phyloP scores from a whole-genome alignment of 2,113 vertebrate genomes.

The Genyomyrus donnyi region DNA sequence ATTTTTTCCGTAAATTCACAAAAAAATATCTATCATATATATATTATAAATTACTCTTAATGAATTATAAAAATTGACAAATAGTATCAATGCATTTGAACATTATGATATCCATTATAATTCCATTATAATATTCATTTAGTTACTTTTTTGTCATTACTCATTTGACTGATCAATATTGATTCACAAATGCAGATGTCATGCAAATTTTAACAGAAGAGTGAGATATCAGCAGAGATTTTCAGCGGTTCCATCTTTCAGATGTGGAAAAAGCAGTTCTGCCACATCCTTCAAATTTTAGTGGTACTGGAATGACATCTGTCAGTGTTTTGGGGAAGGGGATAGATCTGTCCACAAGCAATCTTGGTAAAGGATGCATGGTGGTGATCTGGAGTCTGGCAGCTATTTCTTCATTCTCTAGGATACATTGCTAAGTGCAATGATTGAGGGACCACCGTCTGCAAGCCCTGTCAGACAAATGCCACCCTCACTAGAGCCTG shows the following conservation, averaged over 20 bases:
- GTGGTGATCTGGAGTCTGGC: conserved; percentile 64
- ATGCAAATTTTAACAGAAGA: neutral
- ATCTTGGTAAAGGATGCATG: conserved; percentile 53
- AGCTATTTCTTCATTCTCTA: conserved; percentile 40
- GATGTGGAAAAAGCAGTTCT: neutral
- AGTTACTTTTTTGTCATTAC: neutral
- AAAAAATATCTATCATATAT: neutral
- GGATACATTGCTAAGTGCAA: neutral
- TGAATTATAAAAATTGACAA: neutral
- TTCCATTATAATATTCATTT: neutral
- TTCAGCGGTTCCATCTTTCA: conserved; percentile 22
- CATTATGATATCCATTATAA: neutral
- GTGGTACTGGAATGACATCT: neutral
- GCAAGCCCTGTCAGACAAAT: neutral
- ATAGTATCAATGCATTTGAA: neutral
- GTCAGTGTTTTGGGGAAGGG: conserved; percentile 48
- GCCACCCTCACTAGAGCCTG: neutral
- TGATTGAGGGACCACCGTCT: neutral
- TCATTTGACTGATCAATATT: neutral
- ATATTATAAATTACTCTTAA: neutral
- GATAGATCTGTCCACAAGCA: conserved; percentile 50
- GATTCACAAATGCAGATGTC: neutral
- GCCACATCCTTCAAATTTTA: neutral
- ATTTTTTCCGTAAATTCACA: neutral
- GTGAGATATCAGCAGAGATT: conserved; percentile 23